A percentile compares a stretch with the other conserved stretches of the same genome.
These are phyloP conservation scores for Coreoperca whiteheadi DNA, from an alignment of 2,113 vertebrate genomes.

Conservation along the genomic window DNA sequence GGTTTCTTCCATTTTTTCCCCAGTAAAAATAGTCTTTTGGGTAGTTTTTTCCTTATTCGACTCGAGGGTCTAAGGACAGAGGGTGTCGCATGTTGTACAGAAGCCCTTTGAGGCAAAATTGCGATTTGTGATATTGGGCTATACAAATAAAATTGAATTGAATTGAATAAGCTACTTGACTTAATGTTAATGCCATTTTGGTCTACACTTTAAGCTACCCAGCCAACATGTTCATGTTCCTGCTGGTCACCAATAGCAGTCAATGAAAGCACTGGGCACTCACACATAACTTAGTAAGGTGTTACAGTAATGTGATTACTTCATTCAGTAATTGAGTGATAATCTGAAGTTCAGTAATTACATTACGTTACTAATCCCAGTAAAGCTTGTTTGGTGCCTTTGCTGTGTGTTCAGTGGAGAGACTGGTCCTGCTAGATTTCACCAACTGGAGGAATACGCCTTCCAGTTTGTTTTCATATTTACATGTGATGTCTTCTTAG, in stretches of 20 bases:
- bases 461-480: not conserved
- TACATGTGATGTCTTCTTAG: not conserved
- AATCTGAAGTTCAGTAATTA: not conserved
- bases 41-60: too few relatives aligned
- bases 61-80: too few relatives aligned
- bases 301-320: not conserved
- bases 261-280: not conserved
- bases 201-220: too few relatives aligned
- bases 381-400: not conserved
- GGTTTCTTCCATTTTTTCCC: too few relatives aligned
- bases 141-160: too few relatives aligned
- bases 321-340: not conserved
- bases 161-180: too few relatives aligned
- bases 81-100: too few relatives aligned
- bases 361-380: not conserved
- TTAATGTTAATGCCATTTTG: too few relatives aligned
- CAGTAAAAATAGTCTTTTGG: too few relatives aligned
- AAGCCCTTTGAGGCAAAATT: too few relatives aligned
- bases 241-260: not conserved
- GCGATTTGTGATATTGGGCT: too few relatives aligned
- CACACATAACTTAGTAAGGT: not conserved
- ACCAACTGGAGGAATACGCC: not conserved
- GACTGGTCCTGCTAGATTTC: not conserved
- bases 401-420: not conserved
- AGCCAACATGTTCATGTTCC: not conserved